Conservation (phyloP, 2,113 vertebrate species). For the Argyrosomus japonicus region DNA sequence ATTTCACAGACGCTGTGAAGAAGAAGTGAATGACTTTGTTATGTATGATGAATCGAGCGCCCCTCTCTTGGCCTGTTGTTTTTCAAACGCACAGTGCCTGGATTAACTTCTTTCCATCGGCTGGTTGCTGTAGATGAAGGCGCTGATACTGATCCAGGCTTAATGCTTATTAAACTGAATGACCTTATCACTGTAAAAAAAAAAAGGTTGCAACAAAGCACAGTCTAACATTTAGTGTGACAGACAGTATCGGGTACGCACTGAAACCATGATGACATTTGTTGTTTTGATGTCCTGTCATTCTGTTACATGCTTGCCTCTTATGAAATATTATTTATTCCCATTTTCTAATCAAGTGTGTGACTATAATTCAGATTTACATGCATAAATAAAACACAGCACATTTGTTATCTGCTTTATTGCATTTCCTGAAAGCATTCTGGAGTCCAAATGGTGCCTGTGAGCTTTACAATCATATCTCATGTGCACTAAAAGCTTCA, state of each 20-base stretch:
- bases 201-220: slow-evolving; percentile 54
- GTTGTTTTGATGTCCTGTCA: slow-evolving; percentile 8
- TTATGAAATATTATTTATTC: neutral
- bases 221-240: slow-evolving; percentile 21
- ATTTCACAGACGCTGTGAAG: neutral
- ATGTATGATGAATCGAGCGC: slow-evolving; percentile 10
- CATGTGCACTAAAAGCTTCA: neutral
- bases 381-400: neutral
- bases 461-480: neutral
- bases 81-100: slow-evolving; percentile 31
- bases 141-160: slow-evolving; percentile 75
- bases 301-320: neutral
- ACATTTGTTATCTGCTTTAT: neutral
- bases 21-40: slow-evolving; percentile 18
- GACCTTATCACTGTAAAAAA: slow-evolving; percentile 67
- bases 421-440: slow-evolving; percentile 2
- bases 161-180: slow-evolving; percentile 76
- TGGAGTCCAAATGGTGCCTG: neutral
- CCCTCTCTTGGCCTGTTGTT: neutral
- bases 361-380: neutral
- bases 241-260: neutral
- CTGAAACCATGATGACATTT: slow-evolving; percentile 16
- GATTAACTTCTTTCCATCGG: slow-evolving; percentile 69
- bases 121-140: slow-evolving; percentile 46
- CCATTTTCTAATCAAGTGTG: neutral